These are phyloP conservation scores for Hermaeophaga mercurialis DNA, from an alignment of 2,888 invertebrate species.

Conservation along the genomic window DNA sequence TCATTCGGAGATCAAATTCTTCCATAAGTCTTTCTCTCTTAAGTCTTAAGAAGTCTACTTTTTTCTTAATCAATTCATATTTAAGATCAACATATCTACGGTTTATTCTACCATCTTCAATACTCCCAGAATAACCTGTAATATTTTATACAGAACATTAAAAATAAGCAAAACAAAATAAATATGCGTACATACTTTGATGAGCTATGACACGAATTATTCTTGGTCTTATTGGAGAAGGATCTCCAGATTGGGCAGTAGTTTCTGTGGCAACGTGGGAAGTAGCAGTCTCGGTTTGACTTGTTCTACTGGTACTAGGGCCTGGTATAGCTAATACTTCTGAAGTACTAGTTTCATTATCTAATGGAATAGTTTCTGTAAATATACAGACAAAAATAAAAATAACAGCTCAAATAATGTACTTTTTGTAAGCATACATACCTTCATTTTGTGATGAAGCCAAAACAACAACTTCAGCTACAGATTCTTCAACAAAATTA, in stretches of 20 bases:
- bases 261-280: not conserved
- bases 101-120: not conserved
- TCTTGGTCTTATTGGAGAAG: not conserved
- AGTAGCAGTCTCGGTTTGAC: not conserved
- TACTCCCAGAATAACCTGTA: not conserved
- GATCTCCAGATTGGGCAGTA: not conserved
- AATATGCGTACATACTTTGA: not conserved
- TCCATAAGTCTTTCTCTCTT: constrained; percentile 5
- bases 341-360: not conserved
- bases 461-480: not conserved
- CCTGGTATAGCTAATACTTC: not conserved
- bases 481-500: constrained; percentile 9
- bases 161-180: too few species aligned
- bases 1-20: constrained; percentile 12
- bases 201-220: not conserved
- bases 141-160: not conserved
- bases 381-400: not conserved
- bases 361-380: not conserved
- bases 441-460: constrained; percentile 1
- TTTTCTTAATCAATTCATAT: constrained; percentile 12
- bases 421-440: not conserved
- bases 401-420: too few species aligned
- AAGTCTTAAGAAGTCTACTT: constrained; percentile 11
- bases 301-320: not conserved
- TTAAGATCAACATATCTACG: constrained; percentile 4